Evolutionary conservation across 2,888 invertebrate species (phyloP).

Genomic region (Noctua fimbriata): DNA sequence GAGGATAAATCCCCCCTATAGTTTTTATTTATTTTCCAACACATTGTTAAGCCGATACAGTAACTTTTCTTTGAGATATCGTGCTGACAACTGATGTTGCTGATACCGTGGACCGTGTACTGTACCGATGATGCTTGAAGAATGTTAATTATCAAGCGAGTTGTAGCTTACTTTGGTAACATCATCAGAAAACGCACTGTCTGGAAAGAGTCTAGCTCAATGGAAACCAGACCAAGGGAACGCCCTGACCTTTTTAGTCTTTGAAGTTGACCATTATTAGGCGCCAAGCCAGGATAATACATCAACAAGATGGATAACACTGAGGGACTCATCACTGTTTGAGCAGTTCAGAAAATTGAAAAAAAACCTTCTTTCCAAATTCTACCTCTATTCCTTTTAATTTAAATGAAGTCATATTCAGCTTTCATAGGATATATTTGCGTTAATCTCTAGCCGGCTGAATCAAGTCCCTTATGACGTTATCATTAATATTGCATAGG

Average conservation of each 20-base stretch:
- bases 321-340: neutral
- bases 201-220: neutral
- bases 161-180: neutral
- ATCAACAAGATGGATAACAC: neutral
- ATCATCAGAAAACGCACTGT: neutral
- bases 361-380: neutral
- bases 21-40: neutral
- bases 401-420: neutral
- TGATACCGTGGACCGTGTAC: neutral
- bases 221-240: neutral
- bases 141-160: neutral
- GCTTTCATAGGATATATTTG: neutral
- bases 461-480: slow-evolving; percentile 8
- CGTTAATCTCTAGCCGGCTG: neutral
- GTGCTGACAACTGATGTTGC: neutral
- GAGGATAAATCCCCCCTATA: neutral
- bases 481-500: slow-evolving; percentile 49
- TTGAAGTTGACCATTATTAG: neutral
- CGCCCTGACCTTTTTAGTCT: neutral
- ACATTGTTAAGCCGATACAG: too few relatives aligned
- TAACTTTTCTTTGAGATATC: neutral
- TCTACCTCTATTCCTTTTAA: neutral
- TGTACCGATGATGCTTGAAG: neutral
- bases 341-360: neutral
- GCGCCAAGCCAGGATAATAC: neutral